Conservation (phyloP, 2,113 vertebrate genomes). For the Phocoena sinus region DNA sequence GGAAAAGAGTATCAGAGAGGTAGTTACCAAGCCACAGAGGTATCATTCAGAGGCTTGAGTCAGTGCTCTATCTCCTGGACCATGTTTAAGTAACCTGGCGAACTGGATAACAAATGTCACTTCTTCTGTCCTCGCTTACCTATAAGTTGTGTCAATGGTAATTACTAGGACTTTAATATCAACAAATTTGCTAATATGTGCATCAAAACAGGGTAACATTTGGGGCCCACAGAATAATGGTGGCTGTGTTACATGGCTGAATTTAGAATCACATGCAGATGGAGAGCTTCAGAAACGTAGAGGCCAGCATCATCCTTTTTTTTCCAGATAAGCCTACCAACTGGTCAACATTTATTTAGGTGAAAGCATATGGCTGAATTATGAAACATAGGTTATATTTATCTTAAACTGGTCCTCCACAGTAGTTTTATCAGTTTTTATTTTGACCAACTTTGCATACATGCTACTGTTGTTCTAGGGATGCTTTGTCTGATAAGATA, state of each 20-base stretch:
- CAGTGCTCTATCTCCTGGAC: not conserved
- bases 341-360: not conserved
- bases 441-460: not conserved
- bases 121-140: not conserved
- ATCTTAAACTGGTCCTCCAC: not conserved
- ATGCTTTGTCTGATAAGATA: not conserved
- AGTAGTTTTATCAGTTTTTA: not conserved
- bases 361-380: not conserved
- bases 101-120: not conserved
- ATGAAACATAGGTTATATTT: not conserved
- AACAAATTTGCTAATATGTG: not conserved
- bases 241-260: not conserved
- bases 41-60: not conserved
- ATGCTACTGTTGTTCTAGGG: not conserved
- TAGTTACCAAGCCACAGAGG: not conserved
- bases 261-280: not conserved
- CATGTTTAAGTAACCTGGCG: not conserved
- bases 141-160: not conserved
- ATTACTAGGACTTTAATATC: not conserved
- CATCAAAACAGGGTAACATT: not conserved
- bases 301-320: not conserved
- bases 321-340: not conserved
- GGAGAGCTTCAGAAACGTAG: not conserved
- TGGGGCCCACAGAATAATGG: not conserved
- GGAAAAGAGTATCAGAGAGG: not conserved